Evolutionary conservation across 2,113 vertebrate species (phyloP), one percentile per base, ranked within the genome.

Genomic region (Rhabdornis inornatus): DNA sequence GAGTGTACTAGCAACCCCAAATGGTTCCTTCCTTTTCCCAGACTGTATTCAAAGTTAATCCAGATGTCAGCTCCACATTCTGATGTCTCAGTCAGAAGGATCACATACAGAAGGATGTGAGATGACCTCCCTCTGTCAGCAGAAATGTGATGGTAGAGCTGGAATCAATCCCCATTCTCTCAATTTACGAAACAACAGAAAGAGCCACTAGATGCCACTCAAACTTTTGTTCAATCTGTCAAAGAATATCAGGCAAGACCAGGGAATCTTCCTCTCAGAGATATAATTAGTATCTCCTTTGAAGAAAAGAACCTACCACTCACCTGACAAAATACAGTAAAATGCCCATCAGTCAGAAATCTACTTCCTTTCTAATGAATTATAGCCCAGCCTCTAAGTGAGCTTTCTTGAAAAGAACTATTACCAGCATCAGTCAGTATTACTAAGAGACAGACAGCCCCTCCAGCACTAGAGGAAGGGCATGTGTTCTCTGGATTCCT

Each of bases 191-290:
- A 92, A 85, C 35, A 88, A 74, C 1, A 71, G 39, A 78, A 90
- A 84, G 50, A 92, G 27, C 30, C 84, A 96, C n/a, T 56, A 91
- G 28, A 82, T 89, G 40, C 79, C 87, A 88, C 59, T 80, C 84
- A 77, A 47, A 77, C 59, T 90, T 95, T 42, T 86, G 59, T 44
- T 88, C 68, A 80, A 33, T 24, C 24, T 81, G 50, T 44, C 71
- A 85, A 57, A 91, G 50, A 72, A 85, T 82, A 84, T 42, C 78
- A 88, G 35, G 63, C 45, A 85, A 66, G 25, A 89, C 53, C 35
- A 77, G 8, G 28, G 75, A 83, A 66, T 59, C 53, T 52, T 76
- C 3, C 90, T 80, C 49, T 92, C 53, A 55, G 70, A 76, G 57
- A 71, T 19, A 65, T 18, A 83, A 83, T 83, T 42, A 83, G 5